Evolutionary conservation across 2,888 invertebrate species (phyloP).

Genomic region (Apamea crenata): DNA sequence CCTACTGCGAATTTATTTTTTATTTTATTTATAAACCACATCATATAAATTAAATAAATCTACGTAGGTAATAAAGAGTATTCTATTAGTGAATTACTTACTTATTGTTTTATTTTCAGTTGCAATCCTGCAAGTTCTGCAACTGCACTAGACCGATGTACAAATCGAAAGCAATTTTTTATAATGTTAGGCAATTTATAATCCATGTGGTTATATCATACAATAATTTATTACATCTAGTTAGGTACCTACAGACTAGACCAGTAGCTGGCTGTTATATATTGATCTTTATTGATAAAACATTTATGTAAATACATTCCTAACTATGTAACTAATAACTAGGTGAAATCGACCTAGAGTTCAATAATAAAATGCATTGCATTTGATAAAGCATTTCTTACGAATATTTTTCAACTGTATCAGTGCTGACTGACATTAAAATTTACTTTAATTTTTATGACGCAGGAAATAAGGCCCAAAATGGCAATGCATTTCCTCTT

Average conservation of each 20-base stretch:
- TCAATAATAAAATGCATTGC: constrained; percentile 29
- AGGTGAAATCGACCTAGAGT: constrained; percentile 57
- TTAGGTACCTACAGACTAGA: constrained; percentile 27
- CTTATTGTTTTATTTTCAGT: background rate
- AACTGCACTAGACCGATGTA: background rate
- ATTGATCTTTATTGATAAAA: constrained; percentile 22
- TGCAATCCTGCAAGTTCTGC: background rate
- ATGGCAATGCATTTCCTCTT: constrained; percentile 4
- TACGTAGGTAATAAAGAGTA: too few relatives aligned
- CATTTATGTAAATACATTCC: constrained; percentile 40
- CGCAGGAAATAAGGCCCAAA: constrained; percentile 9
- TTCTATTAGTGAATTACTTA: too few relatives aligned
- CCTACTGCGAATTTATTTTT: too few relatives aligned
- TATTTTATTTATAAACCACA: too few relatives aligned
- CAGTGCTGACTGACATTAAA: background rate
- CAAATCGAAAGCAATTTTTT: constrained; percentile 31
- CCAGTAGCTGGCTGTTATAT: constrained; percentile 11
- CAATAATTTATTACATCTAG: constrained; percentile 32
- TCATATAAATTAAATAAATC: too few relatives aligned
- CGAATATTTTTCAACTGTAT: background rate
- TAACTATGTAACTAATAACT: constrained; percentile 5
- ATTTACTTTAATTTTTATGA: background rate
- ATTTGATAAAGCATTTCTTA: constrained; percentile 29
- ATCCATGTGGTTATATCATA: constrained; percentile 16
- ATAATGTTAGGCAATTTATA: constrained; percentile 12